Percentiles rank a stretch among this genome's conserved stretches.
These are phyloP conservation scores for Oryzias celebensis DNA, from an alignment of 2,113 vertebrate genomes.

Conservation along the genomic window DNA sequence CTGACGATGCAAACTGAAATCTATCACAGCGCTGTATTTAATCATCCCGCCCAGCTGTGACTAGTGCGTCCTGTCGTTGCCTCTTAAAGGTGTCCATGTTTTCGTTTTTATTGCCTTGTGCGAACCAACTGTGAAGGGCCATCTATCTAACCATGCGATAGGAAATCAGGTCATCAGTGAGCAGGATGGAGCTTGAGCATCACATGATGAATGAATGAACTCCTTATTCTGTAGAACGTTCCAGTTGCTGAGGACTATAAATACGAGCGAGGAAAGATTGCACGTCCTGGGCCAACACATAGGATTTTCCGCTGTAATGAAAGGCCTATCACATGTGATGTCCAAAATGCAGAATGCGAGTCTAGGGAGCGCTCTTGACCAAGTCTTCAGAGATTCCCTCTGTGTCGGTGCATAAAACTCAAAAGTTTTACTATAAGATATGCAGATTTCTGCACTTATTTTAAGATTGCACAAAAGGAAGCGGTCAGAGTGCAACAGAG, in stretches of 20 bases:
- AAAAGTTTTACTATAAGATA: conserved; percentile 39
- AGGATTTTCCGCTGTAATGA: conserved; percentile 58
- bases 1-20: neutral
- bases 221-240: conserved; percentile 69
- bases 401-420: conserved; percentile 20
- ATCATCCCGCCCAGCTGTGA: neutral
- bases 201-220: conserved; percentile 70
- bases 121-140: conserved; percentile 21
- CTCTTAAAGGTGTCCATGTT: neutral
- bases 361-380: conserved; percentile 5
- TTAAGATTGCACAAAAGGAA: conserved; percentile 11
- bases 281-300: conserved; percentile 59
- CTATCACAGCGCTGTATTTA: neutral
- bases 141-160: conserved; percentile 40
- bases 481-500: conserved; percentile 12
- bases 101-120: conserved; percentile 19
- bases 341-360: conserved; percentile 24
- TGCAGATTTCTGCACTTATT: conserved; percentile 25
- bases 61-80: neutral
- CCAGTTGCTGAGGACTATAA: conserved; percentile 63
- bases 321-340: conserved; percentile 60
- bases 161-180: conserved; percentile 62
- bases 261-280: conserved; percentile 63
- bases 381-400: conserved; percentile 27
- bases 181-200: conserved; percentile 39